These are phyloP conservation scores for Mionectes macconnelli DNA, from an alignment of 2,113 vertebrate species.

Conservation along the genomic window DNA sequence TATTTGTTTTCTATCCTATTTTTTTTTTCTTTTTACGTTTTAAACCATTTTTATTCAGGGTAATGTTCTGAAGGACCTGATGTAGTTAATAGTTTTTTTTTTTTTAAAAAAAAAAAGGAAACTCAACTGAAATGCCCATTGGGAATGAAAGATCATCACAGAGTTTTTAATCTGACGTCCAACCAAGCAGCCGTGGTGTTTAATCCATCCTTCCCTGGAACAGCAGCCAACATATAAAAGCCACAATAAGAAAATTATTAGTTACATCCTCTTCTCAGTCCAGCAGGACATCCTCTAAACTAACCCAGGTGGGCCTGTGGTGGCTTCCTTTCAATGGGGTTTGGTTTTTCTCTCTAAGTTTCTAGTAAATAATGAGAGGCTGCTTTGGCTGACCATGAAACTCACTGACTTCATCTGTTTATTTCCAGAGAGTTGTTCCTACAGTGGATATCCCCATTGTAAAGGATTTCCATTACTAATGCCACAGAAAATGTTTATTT, in stretches of 20 bases:
- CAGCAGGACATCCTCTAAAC: not conserved
- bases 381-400: not conserved
- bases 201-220: not conserved
- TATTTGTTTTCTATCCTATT: not conserved
- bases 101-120: not conserved
- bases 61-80: not conserved
- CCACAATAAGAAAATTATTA: not conserved
- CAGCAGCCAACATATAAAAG: slow-evolving; percentile 7
- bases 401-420: not conserved
- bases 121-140: not conserved
- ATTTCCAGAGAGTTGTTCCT: not conserved
- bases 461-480: not conserved
- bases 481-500: not conserved
- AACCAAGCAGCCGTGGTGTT: not conserved
- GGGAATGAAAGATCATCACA: not conserved
- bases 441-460: not conserved
- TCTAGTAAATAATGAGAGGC: not conserved
- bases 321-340: not conserved
- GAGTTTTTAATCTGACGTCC: slow-evolving; percentile 30
- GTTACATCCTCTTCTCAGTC: not conserved
- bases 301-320: accelerated
- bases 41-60: not conserved
- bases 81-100: slow-evolving; percentile 14
- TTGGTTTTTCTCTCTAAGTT: not conserved
- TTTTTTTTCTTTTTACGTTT: not conserved